Percentiles rank a stretch among this genome's conserved stretches.
Conservation (phyloP, 2,797 vertebrate genomes). For the Gouania willdenowi region DNA sequence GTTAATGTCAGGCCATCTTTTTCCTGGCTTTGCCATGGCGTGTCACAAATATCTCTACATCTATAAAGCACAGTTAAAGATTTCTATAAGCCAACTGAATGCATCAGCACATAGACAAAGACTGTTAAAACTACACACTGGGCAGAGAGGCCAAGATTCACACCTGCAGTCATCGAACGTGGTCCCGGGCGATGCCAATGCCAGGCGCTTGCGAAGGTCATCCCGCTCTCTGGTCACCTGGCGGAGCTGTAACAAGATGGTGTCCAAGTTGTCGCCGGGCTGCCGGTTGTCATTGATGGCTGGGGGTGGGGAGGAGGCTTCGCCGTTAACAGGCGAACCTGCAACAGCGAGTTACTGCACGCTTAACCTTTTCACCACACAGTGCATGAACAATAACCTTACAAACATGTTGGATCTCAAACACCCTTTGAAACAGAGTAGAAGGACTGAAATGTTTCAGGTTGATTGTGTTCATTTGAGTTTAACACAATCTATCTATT, state of each 20-base stretch:
- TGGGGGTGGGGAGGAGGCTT: conserved; percentile 91
- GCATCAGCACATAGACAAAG: background rate
- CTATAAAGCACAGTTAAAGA: background rate
- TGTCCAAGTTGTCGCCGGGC: conserved; percentile 89
- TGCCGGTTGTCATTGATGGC: conserved; percentile 85
- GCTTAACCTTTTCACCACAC: conserved; percentile 8
- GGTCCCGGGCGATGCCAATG: conserved; percentile 90
- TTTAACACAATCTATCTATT: too few species aligned
- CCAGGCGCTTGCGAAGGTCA: conserved; percentile 92
- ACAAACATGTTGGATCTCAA: background rate
- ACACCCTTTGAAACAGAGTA: background rate
- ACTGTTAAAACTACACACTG: conserved; percentile 9
- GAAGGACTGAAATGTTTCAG: conserved; percentile 5
- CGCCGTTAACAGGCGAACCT: conserved; percentile 88
- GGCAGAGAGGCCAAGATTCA: conserved; percentile 16
- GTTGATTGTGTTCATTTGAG: background rate
- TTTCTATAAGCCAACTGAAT: conserved; percentile 3
- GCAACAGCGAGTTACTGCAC: conserved; percentile 45
- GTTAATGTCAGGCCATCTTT: too few species aligned
- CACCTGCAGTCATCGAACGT: conserved; percentile 96
- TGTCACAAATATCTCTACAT: too few species aligned
- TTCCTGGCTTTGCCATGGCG: too few species aligned
- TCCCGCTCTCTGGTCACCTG: conserved; percentile 95
- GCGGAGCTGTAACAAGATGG: conserved; percentile 88
- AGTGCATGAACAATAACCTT: background rate